A percentile compares a stretch with the other conserved stretches of the same genome.
phyloP scores from a whole-genome alignment of 2,113 vertebrate species.

The Gila orcuttii region DNA sequence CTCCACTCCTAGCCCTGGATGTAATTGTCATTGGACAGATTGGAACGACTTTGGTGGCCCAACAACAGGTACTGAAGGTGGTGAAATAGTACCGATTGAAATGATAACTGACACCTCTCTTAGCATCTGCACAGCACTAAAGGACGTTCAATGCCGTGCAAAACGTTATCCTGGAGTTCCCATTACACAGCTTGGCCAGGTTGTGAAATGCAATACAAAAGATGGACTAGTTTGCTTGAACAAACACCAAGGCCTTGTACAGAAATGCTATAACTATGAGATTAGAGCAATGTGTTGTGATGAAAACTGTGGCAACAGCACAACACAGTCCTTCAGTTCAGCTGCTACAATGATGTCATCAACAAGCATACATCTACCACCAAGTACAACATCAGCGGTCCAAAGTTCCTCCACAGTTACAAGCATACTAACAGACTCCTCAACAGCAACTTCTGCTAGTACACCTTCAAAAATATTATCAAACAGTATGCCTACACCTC shows the following conservation, averaged over 20 bases:
- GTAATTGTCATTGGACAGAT: slow-evolving; percentile 35
- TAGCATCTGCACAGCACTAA: background rate
- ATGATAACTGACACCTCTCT: slow-evolving; percentile 11
- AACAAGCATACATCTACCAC: background rate
- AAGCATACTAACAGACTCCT: background rate
- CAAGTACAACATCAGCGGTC: background rate
- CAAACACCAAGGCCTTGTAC: slow-evolving; percentile 50
- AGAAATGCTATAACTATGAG: slow-evolving; percentile 60
- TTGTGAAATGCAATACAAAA: background rate
- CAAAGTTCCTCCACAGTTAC: background rate
- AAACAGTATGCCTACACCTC: background rate
- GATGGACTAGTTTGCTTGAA: slow-evolving; percentile 62
- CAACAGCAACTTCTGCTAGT: background rate
- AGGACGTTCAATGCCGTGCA: slow-evolving; percentile 34
- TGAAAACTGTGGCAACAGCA: background rate
- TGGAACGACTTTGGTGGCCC: slow-evolving; percentile 40
- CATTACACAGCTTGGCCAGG: slow-evolving; percentile 53
- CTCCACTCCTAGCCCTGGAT: background rate
- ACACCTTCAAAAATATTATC: background rate
- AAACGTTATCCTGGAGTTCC: background rate
- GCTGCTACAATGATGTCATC: background rate
- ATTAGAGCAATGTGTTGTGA: slow-evolving; percentile 40
- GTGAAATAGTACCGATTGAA: slow-evolving; percentile 33
- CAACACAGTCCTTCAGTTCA: background rate
- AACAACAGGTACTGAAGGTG: slow-evolving; percentile 37